Conservation (phyloP, 2,113 vertebrate genomes). For the Nanorana parkeri region DNA sequence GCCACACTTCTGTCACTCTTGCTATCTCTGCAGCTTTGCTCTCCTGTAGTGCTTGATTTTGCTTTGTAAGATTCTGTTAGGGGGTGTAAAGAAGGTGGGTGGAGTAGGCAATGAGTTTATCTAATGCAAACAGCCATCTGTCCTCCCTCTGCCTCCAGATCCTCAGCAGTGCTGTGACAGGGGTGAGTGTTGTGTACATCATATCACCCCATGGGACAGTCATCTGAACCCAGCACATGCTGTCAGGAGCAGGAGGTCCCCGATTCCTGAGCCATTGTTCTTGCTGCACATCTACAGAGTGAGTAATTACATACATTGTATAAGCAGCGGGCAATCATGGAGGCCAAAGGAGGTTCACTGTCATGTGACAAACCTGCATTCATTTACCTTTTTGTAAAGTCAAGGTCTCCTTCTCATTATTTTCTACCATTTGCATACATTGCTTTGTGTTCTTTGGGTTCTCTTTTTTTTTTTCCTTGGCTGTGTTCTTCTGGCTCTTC, state of each 20-base stretch:
- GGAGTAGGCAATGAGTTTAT: slow-evolving; percentile 49
- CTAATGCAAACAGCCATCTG: slow-evolving; percentile 52
- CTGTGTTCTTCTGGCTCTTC: too few species aligned
- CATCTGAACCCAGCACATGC: not conserved
- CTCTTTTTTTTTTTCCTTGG: too few species aligned
- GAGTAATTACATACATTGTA: slow-evolving; percentile 12
- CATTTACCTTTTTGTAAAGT: too few species aligned
- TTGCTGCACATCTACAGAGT: not conserved
- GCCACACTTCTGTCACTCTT: not conserved
- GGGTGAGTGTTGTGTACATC: not conserved
- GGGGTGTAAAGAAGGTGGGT: slow-evolving; percentile 29
- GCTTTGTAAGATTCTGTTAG: slow-evolving; percentile 22
- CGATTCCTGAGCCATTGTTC: not conserved
- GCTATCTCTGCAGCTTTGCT: not conserved
- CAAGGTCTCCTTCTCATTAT: too few species aligned
- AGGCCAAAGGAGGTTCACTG: too few species aligned
- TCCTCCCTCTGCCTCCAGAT: slow-evolving; percentile 43
- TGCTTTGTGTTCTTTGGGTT: too few species aligned
- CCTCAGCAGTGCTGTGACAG: not conserved
- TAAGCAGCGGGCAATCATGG: too few species aligned
- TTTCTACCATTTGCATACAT: too few species aligned
- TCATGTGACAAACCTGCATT: too few species aligned
- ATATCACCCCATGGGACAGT: slow-evolving; percentile 1
- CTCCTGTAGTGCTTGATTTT: not conserved
- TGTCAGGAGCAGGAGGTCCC: not conserved